Evolutionary conservation across 2,888 invertebrate species (phyloP), one percentile per base, ranked within the genome.

Genomic region (Pecten maximus): DNA sequence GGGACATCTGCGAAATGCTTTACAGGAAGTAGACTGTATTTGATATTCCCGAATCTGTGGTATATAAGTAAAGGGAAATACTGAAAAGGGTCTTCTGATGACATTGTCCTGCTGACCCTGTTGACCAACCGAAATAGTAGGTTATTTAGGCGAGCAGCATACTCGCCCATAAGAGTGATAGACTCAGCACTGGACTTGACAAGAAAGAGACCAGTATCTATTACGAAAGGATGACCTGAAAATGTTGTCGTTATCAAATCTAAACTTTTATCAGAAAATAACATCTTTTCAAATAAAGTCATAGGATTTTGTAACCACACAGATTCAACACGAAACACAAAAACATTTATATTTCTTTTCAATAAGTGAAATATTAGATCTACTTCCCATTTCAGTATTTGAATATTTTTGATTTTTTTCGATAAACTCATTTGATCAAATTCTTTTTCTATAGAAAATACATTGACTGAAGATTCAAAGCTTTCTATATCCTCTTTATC

Each of bases 401-500:
- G 74, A 28, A 74, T 74, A 74, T 74, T 28, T 19, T 35, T 74
- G 10, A 35, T 12, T 74, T 28, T 28, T 74, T 16, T 28, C 16
- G 74, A 19, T 74, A 35, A 0, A 28, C 35, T 74, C 8, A 74
- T 23, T 28, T 35, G 3, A 35, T 74, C 35, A 35, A 74, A 74
- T 74, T 74, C 74, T 35, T 74, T 28, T 74, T 74, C 74, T 28
- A 74, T 28, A 15, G 74, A 74, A 74, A 74, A 74, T 28, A 74
- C 74, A 74, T 74, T 74, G 74, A 74, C 74, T 35, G 35, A 74
- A 74, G 74, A 74, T 74, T 74, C 74, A 16, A 74, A 74, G 35
- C 74, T 74, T 35, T 74, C 74, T 28, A 74, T 74, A 74, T 74
- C 74, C 28, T 74, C 74, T 74, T 28, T 74, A 16, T 74, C 74